A percentile compares a stretch with the other conserved stretches of the same genome.
phyloP scores from a whole-genome alignment of 2,113 vertebrate species.

The Pachycephala philippinensis region DNA sequence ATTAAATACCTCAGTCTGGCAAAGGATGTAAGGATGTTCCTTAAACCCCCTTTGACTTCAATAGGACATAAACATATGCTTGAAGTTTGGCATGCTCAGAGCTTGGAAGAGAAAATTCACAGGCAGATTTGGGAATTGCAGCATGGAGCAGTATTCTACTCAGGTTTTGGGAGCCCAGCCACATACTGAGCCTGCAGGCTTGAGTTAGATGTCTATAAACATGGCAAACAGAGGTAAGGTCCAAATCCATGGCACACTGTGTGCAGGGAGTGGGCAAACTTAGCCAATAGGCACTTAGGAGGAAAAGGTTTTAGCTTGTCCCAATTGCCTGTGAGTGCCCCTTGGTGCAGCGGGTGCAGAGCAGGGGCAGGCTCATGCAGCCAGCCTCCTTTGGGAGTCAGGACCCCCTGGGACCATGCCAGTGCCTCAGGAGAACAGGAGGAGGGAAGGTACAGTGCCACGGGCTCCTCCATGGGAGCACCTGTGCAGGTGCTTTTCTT shows the following conservation, averaged over 20 bases:
- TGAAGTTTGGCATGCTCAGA: background rate
- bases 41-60: background rate
- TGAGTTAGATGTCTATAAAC: background rate
- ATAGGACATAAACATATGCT: background rate
- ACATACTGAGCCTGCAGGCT: background rate
- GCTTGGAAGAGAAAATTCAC: background rate
- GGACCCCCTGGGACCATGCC: rapidly evolving
- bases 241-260: background rate
- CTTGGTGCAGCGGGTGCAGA: background rate
- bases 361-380: background rate
- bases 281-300: background rate
- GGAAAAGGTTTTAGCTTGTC: background rate
- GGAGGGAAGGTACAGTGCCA: background rate
- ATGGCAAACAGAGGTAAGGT: background rate
- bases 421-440: background rate
- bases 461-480: rapidly evolving
- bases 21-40: slow-evolving; percentile 26
- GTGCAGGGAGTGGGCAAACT: background rate
- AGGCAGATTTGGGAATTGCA: background rate
- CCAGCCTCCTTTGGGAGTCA: background rate
- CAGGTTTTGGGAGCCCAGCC: background rate
- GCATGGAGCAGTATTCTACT: background rate
- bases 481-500: background rate
- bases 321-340: background rate
- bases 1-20: slow-evolving; percentile 38